Evolutionary conservation across 2,888 invertebrate genomes (phyloP).

Genomic region (Lomographa bimaculata): DNA sequence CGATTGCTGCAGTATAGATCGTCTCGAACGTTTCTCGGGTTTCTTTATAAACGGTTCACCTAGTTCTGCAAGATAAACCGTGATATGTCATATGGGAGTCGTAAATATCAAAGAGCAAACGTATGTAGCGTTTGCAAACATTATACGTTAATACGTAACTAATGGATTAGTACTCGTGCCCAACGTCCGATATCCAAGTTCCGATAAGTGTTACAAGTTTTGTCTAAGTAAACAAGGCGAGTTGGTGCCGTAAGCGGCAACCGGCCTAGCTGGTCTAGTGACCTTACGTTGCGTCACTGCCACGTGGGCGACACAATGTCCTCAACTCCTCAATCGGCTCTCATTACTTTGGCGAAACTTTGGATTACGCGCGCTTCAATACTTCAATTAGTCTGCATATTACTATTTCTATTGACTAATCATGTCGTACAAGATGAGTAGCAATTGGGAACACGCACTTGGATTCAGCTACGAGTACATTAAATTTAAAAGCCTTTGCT

Average conservation of each 20-base stretch:
- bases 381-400: conserved; percentile 2
- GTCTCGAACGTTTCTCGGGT: conserved; percentile 19
- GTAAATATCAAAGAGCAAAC: too few relatives aligned
- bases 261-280: conserved; percentile 35
- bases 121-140: too few relatives aligned
- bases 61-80: too few relatives aligned
- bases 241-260: conserved; percentile 18
- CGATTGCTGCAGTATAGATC: conserved; percentile 14
- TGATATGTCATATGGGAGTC: too few relatives aligned
- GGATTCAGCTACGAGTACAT: too few relatives aligned
- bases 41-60: too few relatives aligned
- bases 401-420: too few relatives aligned
- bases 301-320: conserved; percentile 50
- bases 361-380: conserved; percentile 5
- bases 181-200: too few relatives aligned
- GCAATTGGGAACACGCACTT: too few relatives aligned
- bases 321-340: conserved; percentile 30
- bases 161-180: conserved; percentile 12
- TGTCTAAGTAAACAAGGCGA: conserved; percentile 28
- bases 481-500: too few relatives aligned
- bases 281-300: conserved; percentile 38
- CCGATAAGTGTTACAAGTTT: conserved; percentile 21
- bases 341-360: conserved; percentile 24
- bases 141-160: too few relatives aligned
- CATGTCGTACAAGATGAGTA: too few relatives aligned